Conservation (phyloP, 2,888 invertebrate genomes). For the Geophilus truncorum region DNA sequence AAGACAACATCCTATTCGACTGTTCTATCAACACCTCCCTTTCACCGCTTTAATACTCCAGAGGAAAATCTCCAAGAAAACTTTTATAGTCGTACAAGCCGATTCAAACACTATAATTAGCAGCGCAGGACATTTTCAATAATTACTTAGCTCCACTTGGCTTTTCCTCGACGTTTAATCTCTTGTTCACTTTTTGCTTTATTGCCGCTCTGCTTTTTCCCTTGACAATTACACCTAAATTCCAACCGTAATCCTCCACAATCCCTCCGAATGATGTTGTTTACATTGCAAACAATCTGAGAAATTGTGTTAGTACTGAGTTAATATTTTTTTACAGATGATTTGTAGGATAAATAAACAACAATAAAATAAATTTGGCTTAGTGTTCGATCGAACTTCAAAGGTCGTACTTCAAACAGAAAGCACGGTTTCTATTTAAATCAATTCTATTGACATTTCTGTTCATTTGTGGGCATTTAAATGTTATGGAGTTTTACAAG, state of each 20-base stretch:
- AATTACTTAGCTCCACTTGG: neutral
- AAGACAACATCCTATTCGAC: neutral
- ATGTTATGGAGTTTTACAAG: too few species aligned
- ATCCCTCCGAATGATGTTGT: neutral
- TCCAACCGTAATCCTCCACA: neutral
- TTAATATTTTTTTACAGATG: too few species aligned
- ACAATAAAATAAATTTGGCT: too few species aligned
- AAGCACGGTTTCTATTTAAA: too few species aligned
- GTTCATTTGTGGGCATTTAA: too few species aligned
- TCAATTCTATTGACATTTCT: too few species aligned
- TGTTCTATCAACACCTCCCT: neutral
- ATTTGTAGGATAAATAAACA: too few species aligned
- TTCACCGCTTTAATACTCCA: neutral
- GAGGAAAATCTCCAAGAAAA: neutral
- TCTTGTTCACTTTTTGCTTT: neutral
- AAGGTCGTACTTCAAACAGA: too few species aligned
- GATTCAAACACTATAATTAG: neutral
- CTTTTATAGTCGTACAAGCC: neutral
- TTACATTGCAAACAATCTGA: neutral
- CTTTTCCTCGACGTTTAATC: neutral
- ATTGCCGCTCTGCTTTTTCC: neutral
- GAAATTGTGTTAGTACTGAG: too few species aligned
- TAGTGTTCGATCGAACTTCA: too few species aligned
- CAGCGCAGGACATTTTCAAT: neutral
- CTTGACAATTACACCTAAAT: neutral